Base-by-base conservation (phyloP, 2,888 invertebrate species). In the Quadriops clusia region DNA sequence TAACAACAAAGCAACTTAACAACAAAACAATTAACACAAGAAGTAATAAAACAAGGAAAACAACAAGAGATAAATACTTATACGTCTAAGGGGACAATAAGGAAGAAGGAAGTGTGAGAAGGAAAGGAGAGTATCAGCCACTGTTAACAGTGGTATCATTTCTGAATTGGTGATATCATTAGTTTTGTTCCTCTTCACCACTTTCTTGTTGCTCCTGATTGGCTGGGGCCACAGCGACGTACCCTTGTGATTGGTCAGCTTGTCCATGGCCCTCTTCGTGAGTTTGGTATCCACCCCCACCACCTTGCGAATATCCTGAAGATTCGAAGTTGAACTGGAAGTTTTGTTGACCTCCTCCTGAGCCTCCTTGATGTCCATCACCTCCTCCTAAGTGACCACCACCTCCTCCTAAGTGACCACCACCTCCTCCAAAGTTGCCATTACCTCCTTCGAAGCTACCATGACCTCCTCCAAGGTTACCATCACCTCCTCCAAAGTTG, bases 241-340 rank as follows among this genome's bases (percentile, higher is more conserved):
- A 39, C 8, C 25, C 32, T 11, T 22, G 34, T 6, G 37, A 37
- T 17, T 37, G 34, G 25, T 40, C 37, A 7, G 28, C 36, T 13
- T 34, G 32, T 8, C 34, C 38, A 12, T 28, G 29, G 8, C 11
- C 16, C 9, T 33, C 13, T 11, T 33, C 28, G 10, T 31, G 11
- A 30, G 8, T 28, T 10, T 28, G n/a, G 9, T 28, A 14, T 5
- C 18, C 12, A 11, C 30, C 25, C 14, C 26, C 30, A 12, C 13
- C 17, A 18, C 7, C n/a, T 33, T 15, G 17, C 8, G 20, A 17
- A 30, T 6, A n/a, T n/a, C n/a, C n/a, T n/a, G n/a, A n/a, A n/a
- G n/a, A n/a, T n/a, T n/a, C n/a, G n/a, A 14, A 22, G 14, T 23
- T 29, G 9, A 8, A 32, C 7, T 18, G 18, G 7, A 23, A 32